Conservation (phyloP, 2,113 vertebrate genomes). For the Panurus biarmicus region DNA sequence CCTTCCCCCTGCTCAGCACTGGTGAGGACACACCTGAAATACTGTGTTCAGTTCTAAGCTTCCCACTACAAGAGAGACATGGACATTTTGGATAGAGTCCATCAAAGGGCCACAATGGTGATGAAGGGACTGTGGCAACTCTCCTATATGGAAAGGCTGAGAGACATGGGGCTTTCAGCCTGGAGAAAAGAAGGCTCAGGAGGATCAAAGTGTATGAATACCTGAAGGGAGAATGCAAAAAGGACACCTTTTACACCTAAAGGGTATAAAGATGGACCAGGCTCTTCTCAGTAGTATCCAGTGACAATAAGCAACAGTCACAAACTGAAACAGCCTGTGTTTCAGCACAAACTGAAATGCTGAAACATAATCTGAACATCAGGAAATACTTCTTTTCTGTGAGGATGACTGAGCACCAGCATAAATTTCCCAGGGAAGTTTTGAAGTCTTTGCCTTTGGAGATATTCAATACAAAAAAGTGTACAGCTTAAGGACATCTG, state of each 20-base stretch:
- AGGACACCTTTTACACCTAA: background rate
- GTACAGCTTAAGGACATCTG: background rate
- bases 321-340: background rate
- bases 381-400: background rate
- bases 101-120: background rate
- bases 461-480: background rate
- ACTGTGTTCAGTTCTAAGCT: background rate
- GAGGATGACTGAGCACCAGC: background rate
- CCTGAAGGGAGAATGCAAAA: background rate
- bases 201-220: background rate
- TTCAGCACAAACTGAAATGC: background rate
- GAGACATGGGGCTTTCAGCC: background rate
- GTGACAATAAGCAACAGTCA: background rate
- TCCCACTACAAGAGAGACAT: background rate
- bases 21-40: background rate
- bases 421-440: background rate
- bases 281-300: background rate
- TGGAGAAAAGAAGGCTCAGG: background rate
- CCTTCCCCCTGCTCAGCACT: background rate
- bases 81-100: background rate
- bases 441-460: background rate
- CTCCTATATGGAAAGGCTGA: background rate
- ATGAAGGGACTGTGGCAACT: background rate
- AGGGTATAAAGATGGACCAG: background rate
- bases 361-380: background rate